Base-by-base conservation (phyloP, 1,140 invertebrate genomes). In the Steinernema feltiae region DNA sequence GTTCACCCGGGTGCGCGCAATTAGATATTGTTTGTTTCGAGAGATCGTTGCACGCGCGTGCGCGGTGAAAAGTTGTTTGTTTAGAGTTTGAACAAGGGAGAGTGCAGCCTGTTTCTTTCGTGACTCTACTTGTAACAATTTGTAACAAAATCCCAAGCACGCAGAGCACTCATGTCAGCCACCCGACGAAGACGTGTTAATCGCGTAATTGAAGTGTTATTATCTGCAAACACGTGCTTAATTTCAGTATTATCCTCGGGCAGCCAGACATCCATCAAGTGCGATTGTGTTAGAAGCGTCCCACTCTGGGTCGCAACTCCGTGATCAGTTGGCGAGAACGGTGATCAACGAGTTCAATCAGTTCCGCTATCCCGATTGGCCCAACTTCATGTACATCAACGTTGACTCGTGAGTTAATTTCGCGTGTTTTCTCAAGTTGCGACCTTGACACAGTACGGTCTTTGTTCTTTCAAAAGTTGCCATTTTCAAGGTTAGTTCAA, bases 321-420 rank as follows among this genome's bases (percentile, higher is more conserved):
- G 84, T 35, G 85, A 85, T 70, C 75, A 81, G 48, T 30, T 85
- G n/a, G 48, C 84, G 24, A 46, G 74, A 17, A 85, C 80, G 48
- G 71, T 85, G n/a, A 32, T 78, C 71, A 86, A 85, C 76, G 84
- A 85, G 69, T 85, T 84, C 70, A 79, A 72, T 35, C 53, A 32
- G 30, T 71, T 72, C n/a, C 79, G 69, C 71, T 85, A 86, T 70
- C 48, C 73, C n/a, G 84, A 85, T 35, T 85, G 84, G 84, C 84
- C 84, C 48, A 81, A 85, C 70, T 71, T 86, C 21, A 72, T 71
- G 27, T 81, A 85, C 74, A 69, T 84, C 30, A 74, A 85, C 53
- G 85, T 84, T 24, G 81, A 76, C 74, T 71, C 48, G 80, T 83
- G 69, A 83, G 73, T 31, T 15, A 15, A 15, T 30, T 27, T 18